Evolutionary conservation across 1,140 invertebrate genomes (phyloP).

Genomic region (Penaeus indicus): DNA sequence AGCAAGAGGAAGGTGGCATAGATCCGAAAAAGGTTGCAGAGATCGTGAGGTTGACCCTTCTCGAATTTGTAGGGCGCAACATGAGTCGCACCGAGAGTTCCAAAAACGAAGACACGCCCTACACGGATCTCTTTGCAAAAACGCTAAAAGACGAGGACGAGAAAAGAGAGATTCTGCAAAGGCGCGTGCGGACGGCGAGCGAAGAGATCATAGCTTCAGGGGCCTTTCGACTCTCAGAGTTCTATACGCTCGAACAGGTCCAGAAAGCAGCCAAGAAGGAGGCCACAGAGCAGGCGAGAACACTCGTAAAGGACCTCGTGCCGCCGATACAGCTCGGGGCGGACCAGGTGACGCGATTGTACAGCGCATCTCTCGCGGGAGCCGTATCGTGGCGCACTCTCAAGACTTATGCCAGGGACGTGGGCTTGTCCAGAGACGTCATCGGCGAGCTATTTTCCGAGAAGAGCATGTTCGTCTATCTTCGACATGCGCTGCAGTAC

Average conservation of each 20-base stretch:
- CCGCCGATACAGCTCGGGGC: neutral
- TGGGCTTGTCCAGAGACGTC: neutral
- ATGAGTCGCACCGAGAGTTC: constrained; percentile 8
- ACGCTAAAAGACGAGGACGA: neutral
- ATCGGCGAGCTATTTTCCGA: constrained; percentile 1
- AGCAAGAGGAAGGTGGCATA: neutral
- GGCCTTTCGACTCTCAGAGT: neutral
- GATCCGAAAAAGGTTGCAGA: neutral
- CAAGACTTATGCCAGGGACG: neutral
- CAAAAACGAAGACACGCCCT: neutral
- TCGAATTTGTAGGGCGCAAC: constrained; percentile 58
- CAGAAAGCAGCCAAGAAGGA: constrained; percentile 21
- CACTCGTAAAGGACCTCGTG: neutral
- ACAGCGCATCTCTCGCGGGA: constrained; percentile 10
- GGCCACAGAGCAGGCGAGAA: neutral
- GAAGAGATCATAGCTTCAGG: neutral
- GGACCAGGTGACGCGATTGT: neutral
- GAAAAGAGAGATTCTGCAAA: neutral
- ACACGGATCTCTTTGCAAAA: constrained; percentile 42
- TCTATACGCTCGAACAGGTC: constrained; percentile 28
- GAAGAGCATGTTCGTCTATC: constrained; percentile 6
- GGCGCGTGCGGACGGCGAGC: neutral
- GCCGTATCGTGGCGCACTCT: constrained; percentile 38
- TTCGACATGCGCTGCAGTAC: constrained; percentile 15
- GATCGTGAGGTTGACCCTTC: constrained; percentile 46